Evolutionary conservation across 2,888 invertebrate species (phyloP).

Genomic region (Anthophora plumipes): DNA sequence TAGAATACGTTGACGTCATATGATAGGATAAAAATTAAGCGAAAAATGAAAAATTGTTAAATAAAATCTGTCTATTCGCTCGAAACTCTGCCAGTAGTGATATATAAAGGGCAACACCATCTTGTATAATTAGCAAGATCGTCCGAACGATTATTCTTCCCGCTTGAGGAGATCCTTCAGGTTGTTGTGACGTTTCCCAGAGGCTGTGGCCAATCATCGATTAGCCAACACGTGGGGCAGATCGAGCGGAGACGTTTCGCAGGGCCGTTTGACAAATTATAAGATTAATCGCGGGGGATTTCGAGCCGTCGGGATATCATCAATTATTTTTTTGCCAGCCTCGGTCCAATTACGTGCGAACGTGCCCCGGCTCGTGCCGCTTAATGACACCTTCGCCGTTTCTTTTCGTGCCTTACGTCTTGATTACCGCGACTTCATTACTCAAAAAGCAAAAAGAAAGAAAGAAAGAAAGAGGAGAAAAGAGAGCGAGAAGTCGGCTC

Average conservation of each 20-base stretch:
- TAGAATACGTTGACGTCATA: too few species aligned
- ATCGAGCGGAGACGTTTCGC: conserved; percentile 41
- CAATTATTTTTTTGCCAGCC: conserved; percentile 63
- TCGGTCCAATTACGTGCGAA: conserved; percentile 63
- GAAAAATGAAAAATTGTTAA: too few species aligned
- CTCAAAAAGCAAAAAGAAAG: conserved; percentile 26
- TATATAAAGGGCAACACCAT: too few species aligned
- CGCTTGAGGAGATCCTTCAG: not conserved
- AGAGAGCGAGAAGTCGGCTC: too few species aligned
- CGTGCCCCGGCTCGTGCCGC: conserved; percentile 40
- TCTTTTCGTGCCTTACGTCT: conserved; percentile 58
- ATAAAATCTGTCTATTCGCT: too few species aligned
- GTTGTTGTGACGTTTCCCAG: conserved; percentile 21
- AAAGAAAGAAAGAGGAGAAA: too few species aligned
- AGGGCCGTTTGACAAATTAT: conserved; percentile 66
- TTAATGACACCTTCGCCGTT: conserved; percentile 60
- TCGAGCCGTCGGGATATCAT: conserved; percentile 60
- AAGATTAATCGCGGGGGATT: conserved; percentile 69
- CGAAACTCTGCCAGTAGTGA: too few species aligned
- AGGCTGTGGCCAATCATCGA: conserved; percentile 45
- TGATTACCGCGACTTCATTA: conserved; percentile 60
- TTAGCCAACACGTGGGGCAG: conserved; percentile 58
- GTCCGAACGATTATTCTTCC: not conserved
- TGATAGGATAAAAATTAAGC: too few species aligned
- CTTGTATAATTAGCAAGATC: too few species aligned